Conservation (phyloP, 2,888 invertebrate species). For the Epistrophe eligans region DNA sequence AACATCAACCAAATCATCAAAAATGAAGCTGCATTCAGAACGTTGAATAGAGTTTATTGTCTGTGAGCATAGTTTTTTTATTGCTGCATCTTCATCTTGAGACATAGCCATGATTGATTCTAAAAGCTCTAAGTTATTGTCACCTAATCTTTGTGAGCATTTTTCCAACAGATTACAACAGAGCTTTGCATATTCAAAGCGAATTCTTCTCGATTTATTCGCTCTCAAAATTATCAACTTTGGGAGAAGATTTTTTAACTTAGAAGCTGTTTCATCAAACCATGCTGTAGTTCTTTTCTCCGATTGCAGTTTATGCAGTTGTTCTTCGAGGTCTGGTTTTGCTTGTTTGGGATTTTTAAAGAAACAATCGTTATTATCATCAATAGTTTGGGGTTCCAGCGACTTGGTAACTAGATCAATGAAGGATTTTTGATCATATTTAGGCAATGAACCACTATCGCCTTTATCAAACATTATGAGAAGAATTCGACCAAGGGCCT, state of each 20-base stretch:
- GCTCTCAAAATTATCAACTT: constrained; percentile 85
- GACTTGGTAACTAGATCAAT: constrained; percentile 77
- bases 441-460: constrained; percentile 53
- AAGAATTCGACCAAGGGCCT: constrained; percentile 80
- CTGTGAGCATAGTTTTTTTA: constrained; percentile 84
- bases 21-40: constrained; percentile 76
- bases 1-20: constrained; percentile 85
- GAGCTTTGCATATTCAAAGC: constrained; percentile 87
- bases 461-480: constrained; percentile 82
- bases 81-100: constrained; percentile 87
- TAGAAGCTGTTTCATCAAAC: constrained; percentile 81
- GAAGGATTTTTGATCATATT: constrained; percentile 59
- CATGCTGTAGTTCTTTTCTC: constrained; percentile 83
- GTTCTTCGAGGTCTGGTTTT: constrained; percentile 77
- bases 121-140: constrained; percentile 86
- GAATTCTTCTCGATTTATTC: constrained; percentile 87
- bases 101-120: constrained; percentile 89
- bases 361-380: constrained; percentile 65
- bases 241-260: constrained; percentile 80
- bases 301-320: constrained; percentile 78
- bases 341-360: constrained; percentile 77
- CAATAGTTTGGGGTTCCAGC: constrained; percentile 65
- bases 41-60: constrained; percentile 83
- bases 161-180: constrained; percentile 86
- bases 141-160: constrained; percentile 87